Conservation (phyloP, 2,113 vertebrate species). For the Sclerurus mexicanus region DNA sequence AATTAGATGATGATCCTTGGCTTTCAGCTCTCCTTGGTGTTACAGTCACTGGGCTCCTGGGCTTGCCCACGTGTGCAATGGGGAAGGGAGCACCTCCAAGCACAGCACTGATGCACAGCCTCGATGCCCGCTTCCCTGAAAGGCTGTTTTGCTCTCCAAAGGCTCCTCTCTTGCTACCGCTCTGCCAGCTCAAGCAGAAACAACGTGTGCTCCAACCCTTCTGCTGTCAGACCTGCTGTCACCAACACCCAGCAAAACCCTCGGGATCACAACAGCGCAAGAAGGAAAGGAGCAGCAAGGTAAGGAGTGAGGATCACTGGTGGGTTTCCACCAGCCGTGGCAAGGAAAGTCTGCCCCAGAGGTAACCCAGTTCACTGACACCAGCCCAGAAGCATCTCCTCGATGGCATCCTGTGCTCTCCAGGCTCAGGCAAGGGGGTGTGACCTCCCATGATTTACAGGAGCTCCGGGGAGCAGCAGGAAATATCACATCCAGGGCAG, state of each 20-base stretch:
- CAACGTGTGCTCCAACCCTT: background rate
- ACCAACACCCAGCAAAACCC: background rate
- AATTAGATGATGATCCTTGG: slow-evolving; percentile 25
- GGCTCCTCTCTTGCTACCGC: fast-evolving
- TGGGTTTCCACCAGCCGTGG: background rate
- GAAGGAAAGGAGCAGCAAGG: background rate
- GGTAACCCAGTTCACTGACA: background rate
- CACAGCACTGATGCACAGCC: background rate
- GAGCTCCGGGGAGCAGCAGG: background rate
- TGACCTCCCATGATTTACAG: fast-evolving
- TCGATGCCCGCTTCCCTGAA: background rate
- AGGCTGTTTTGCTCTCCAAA: background rate
- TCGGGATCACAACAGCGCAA: background rate
- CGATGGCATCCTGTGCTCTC: fast-evolving
- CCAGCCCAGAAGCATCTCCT: background rate
- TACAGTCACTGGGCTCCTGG: background rate
- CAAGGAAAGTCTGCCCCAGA: background rate
- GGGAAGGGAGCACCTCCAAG: background rate
- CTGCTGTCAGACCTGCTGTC: background rate
- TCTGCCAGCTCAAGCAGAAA: background rate
- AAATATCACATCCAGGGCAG: background rate
- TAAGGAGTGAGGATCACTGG: background rate
- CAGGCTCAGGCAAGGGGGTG: background rate
- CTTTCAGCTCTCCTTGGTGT: background rate
- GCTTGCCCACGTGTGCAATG: background rate